Evolutionary conservation across 2,888 invertebrate species (phyloP).

Genomic region (Caenorhabditis plicata): DNA sequence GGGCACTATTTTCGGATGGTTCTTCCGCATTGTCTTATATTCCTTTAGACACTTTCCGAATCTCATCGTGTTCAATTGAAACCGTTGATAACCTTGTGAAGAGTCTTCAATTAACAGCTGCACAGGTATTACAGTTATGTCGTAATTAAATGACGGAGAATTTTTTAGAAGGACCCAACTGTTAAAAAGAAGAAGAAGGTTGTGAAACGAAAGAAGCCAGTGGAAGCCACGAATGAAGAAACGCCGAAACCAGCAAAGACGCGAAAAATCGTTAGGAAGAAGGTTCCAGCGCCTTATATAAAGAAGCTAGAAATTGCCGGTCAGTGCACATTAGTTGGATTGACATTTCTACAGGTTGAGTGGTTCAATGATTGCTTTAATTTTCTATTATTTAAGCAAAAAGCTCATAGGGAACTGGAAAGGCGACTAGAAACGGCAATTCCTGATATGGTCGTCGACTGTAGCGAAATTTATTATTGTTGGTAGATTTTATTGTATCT

Average conservation of each 20-base stretch:
- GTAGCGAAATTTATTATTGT: conserved; percentile 47
- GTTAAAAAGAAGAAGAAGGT: conserved; percentile 34
- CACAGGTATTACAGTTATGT: conserved; percentile 3
- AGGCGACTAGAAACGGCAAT: conserved; percentile 29
- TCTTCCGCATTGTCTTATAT: conserved; percentile 36
- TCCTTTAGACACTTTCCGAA: conserved; percentile 42
- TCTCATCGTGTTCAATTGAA: conserved; percentile 42
- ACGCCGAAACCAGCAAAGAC: conserved; percentile 27
- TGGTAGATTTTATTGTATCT: conserved; percentile 10
- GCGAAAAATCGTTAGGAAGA: conserved; percentile 31
- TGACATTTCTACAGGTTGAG: conserved; percentile 38
- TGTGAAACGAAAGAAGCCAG: conserved; percentile 31
- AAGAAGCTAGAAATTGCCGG: conserved; percentile 44
- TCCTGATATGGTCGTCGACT: conserved; percentile 42
- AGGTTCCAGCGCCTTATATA: conserved; percentile 22
- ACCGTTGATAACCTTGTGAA: conserved; percentile 39
- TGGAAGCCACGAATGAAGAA: conserved; percentile 9
- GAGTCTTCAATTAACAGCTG: conserved; percentile 27
- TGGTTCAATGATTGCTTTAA: too few relatives aligned
- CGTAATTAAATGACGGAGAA: too few relatives aligned
- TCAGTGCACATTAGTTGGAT: conserved; percentile 42
- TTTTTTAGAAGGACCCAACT: conserved; percentile 8
- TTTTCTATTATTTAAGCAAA: conserved; percentile 23
- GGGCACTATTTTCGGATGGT: conserved; percentile 44
- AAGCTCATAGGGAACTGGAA: conserved; percentile 44